Conservation (phyloP, 2,888 invertebrate species). For the Furcula furcula region DNA sequence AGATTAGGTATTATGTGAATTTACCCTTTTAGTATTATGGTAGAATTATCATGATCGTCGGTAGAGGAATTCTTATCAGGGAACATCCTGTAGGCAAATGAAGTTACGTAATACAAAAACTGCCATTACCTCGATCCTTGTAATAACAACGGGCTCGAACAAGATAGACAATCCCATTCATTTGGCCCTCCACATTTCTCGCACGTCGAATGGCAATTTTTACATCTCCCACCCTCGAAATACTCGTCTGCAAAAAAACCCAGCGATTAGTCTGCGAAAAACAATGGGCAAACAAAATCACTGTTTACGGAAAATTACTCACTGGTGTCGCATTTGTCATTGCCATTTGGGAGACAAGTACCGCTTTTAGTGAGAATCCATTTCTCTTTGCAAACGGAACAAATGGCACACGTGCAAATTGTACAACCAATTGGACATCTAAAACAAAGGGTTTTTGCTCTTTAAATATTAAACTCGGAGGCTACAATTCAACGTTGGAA, state of each 20-base stretch:
- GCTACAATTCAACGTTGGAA: conserved; percentile 24
- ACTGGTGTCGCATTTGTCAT: conserved; percentile 89
- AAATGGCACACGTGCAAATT: conserved; percentile 86
- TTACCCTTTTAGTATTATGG: no score
- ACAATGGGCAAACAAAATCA: conserved; percentile 26
- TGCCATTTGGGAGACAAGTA: conserved; percentile 87
- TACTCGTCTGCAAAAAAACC: conserved; percentile 85
- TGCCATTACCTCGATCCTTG: conserved; percentile 81
- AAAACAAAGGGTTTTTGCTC: conserved; percentile 35
- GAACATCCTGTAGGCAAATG: no score
- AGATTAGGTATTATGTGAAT: no score
- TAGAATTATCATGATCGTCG: no score
- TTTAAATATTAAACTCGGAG: conserved; percentile 21
- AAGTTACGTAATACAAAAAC: no score
- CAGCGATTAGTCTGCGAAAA: conserved; percentile 27
- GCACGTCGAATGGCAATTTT: conserved; percentile 91
- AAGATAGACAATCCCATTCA: conserved; percentile 89
- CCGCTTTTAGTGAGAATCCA: conserved; percentile 89
- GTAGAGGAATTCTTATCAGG: no score
- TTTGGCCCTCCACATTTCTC: conserved; percentile 91
- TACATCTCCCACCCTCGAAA: conserved; percentile 88
- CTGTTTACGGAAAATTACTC: conserved; percentile 52
- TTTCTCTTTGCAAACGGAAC: conserved; percentile 87
- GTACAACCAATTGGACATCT: conserved; percentile 90
- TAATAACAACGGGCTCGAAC: conserved; percentile 86